phyloP scores from a whole-genome alignment of 2,797 vertebrate genomes.

The Takifugu ocellatus region DNA sequence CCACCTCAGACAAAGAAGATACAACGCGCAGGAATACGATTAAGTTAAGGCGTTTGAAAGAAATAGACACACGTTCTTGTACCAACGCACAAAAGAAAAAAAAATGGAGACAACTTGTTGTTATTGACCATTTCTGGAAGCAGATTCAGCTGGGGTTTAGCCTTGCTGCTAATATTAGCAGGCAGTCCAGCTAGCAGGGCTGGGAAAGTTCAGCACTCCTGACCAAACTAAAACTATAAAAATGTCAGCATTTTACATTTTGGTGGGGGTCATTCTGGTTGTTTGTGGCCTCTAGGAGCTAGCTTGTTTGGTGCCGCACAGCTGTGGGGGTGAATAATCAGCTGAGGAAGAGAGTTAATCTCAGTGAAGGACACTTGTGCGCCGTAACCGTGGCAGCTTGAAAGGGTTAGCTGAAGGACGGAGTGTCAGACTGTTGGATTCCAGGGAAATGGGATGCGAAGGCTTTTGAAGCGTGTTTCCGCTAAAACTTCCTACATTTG shows the following conservation, averaged over 20 bases:
- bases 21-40: too few relatives aligned
- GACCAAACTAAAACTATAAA: background rate
- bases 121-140: too few relatives aligned
- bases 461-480: slow-evolving; percentile 4
- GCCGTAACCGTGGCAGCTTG: slow-evolving; percentile 13
- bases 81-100: slow-evolving; percentile 14
- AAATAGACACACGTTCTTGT: too few relatives aligned
- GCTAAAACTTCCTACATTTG: slow-evolving; percentile 22
- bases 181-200: slow-evolving; percentile 2
- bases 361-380: slow-evolving; percentile 45
- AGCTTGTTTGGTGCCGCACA: slow-evolving; percentile 2
- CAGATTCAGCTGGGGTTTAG: too few relatives aligned
- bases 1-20: background rate
- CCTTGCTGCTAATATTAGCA: background rate
- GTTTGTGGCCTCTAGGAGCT: background rate
- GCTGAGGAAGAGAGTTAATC: slow-evolving; percentile 22
- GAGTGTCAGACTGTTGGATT: background rate
- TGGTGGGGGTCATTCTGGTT: background rate
- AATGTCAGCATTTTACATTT: background rate
- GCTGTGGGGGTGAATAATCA: background rate
- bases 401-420: slow-evolving; percentile 34
- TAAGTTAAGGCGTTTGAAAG: too few relatives aligned
- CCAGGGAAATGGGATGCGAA: background rate
- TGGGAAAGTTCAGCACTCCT: background rate
- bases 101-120: background rate